Conservation (phyloP, 2,797 vertebrate genomes). For the Chelonia mydas region DNA sequence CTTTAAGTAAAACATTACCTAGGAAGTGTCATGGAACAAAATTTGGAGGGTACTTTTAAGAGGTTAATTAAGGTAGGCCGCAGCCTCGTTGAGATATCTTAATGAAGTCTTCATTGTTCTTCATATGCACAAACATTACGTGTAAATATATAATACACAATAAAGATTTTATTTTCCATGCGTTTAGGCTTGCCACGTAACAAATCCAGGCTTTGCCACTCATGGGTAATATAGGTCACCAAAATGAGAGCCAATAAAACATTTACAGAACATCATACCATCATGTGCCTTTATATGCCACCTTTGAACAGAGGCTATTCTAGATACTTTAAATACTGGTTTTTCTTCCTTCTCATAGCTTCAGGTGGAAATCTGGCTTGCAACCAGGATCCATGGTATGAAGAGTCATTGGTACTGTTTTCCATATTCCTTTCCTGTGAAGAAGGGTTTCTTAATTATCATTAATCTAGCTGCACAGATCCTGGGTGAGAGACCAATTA, state of each 20-base stretch:
- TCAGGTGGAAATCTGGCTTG: slow-evolving; percentile 14
- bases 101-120: background rate
- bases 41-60: background rate
- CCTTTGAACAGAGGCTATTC: background rate
- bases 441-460: background rate
- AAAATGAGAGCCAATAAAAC: background rate
- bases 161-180: background rate
- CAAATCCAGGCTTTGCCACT: background rate
- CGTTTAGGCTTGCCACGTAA: background rate
- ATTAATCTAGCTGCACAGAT: background rate
- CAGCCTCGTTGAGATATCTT: background rate
- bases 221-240: background rate
- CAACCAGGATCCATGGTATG: background rate
- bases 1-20: background rate
- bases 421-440: background rate
- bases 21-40: background rate
- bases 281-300: background rate
- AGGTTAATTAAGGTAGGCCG: background rate
- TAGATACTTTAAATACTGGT: background rate
- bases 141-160: background rate
- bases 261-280: background rate
- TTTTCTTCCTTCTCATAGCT: background rate
- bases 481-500: slow-evolving; percentile 11
- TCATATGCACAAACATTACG: background rate
- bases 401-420: background rate